These are phyloP conservation scores for Holothuria leucospilota DNA, from an alignment of 53 echinoderm and acorn worm genomes.

Conservation along the genomic window DNA sequence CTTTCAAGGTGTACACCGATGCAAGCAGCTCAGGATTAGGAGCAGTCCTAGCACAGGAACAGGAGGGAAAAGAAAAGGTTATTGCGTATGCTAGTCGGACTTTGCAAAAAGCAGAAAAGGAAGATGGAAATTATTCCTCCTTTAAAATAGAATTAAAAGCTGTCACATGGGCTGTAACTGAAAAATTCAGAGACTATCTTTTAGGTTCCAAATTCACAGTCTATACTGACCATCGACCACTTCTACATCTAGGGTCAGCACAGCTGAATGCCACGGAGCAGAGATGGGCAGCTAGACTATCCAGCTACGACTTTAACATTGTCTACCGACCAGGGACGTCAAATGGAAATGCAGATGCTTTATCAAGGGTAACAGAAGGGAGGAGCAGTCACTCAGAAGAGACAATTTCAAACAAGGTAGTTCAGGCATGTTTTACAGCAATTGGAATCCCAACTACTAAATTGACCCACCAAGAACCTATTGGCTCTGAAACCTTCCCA, in stretches of 20 bases:
- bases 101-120: slow-evolving; percentile 41
- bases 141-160: slow-evolving; percentile 63
- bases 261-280: slow-evolving; percentile 19
- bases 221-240: slow-evolving; percentile 42
- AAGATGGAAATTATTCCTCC: slow-evolving; percentile 57
- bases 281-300: slow-evolving; percentile 32
- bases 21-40: slow-evolving; percentile 62
- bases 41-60: slow-evolving; percentile 59
- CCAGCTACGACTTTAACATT: slow-evolving; percentile 27
- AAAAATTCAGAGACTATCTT: slow-evolving; percentile 57
- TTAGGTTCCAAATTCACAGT: slow-evolving; percentile 41
- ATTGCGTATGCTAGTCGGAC: slow-evolving; percentile 67
- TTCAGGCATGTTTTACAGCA: not conserved
- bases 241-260: slow-evolving; percentile 17
- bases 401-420: not conserved
- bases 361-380: not conserved
- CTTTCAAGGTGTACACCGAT: slow-evolving; percentile 67
- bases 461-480: not conserved
- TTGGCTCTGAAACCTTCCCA: not conserved
- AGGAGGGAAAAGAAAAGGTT: slow-evolving; percentile 42
- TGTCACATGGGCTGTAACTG: slow-evolving; percentile 67
- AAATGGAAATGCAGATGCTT: slow-evolving; percentile 42
- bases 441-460: not conserved
- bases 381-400: not conserved
- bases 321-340: slow-evolving; percentile 34